These are phyloP conservation scores for Melieria omissa DNA, from an alignment of 2,888 invertebrate genomes.

Conservation along the genomic window DNA sequence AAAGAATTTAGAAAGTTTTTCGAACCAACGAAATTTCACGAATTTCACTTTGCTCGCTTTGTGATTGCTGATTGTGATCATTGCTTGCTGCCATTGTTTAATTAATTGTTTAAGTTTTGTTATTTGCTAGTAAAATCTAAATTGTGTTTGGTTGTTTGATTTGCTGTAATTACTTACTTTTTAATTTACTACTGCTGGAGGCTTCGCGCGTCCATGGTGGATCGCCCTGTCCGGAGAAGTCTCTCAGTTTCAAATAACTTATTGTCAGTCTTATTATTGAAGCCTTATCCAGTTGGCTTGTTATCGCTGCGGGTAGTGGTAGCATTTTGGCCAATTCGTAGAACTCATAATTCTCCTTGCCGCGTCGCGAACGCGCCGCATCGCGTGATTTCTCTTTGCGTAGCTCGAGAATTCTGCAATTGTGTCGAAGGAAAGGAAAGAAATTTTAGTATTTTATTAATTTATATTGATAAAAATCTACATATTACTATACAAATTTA, in stretches of 20 bases:
- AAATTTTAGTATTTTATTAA: background rate
- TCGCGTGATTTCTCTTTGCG: constrained; percentile 94
- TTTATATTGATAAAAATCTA: background rate
- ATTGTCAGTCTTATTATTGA: constrained; percentile 96
- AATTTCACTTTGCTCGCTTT: background rate
- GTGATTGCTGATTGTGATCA: no score
- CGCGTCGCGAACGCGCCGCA: constrained; percentile 89
- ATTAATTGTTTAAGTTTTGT: background rate
- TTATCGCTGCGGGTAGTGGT: constrained; percentile 90
- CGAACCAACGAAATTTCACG: background rate
- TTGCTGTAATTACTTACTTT: constrained; percentile 72
- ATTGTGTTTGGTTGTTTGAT: no score
- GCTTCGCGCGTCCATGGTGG: constrained; percentile 93
- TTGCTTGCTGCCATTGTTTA: background rate
- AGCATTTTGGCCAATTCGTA: constrained; percentile 96
- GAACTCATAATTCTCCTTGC: constrained; percentile 96
- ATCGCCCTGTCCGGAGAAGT: constrained; percentile 95
- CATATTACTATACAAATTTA: background rate
- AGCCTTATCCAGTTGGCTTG: constrained; percentile 94
- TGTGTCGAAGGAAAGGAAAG: background rate
- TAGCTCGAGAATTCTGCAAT: constrained; percentile 89
- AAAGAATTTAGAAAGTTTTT: background rate
- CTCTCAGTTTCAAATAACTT: constrained; percentile 92
- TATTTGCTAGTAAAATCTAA: no score
- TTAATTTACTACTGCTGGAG: constrained; percentile 82